Evolutionary conservation across 1,140 invertebrate genomes (phyloP).

Genomic region (Drosophila kanapiae): DNA sequence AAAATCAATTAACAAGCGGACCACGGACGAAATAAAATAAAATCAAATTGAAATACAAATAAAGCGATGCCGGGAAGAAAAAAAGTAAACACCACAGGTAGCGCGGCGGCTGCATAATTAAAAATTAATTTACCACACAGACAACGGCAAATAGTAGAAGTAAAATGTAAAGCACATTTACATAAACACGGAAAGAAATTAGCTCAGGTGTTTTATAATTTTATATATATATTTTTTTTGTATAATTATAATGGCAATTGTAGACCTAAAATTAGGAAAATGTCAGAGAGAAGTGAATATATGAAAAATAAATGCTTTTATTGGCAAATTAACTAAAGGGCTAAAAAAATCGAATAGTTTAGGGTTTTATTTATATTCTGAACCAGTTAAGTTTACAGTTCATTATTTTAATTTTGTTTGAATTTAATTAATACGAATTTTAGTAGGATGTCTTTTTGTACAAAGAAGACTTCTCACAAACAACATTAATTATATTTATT

Average conservation of each 20-base stretch:
- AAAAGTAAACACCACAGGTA: conserved; percentile 71
- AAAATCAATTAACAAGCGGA: conserved; percentile 65
- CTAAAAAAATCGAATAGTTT: rapidly evolving
- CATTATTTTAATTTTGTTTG: neutral
- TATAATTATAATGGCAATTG: neutral
- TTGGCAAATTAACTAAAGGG: neutral
- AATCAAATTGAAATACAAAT: conserved; percentile 38
- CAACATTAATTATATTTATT: no score
- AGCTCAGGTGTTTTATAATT: neutral
- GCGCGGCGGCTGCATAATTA: conserved; percentile 63
- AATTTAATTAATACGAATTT: no score
- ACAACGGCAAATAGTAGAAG: conserved; percentile 17
- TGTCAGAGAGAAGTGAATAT: neutral
- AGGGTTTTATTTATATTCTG: neutral
- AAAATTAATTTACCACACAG: conserved; percentile 72
- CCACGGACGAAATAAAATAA: conserved; percentile 23
- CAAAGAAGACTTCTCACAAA: no score
- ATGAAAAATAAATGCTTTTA: neutral
- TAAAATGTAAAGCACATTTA: conserved; percentile 33
- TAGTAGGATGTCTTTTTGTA: no score
- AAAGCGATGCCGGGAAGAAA: conserved; percentile 67
- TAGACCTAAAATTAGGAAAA: neutral
- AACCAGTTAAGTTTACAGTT: no score
- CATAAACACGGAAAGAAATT: conserved; percentile 13
- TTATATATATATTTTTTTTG: neutral